Evolutionary conservation across 2,888 invertebrate genomes (phyloP), one percentile per base, ranked within the genome.

Genomic region (Bellardia bayeri): DNA sequence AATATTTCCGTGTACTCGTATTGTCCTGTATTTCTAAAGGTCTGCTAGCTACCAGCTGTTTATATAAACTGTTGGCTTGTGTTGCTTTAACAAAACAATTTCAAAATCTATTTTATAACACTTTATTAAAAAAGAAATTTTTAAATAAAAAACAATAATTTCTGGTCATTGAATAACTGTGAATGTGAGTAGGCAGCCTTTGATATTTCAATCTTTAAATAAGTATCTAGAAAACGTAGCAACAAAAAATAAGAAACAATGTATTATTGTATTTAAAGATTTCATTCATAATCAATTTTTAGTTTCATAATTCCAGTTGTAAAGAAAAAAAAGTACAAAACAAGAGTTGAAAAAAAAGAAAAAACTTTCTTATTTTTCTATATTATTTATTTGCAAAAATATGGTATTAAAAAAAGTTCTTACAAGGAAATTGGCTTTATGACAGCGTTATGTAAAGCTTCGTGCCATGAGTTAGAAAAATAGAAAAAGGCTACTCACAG

Each of bases 281-380:
- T 61, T 45, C 13, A 69, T 58, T 58, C 79, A 69, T 69, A 79
- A 79, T 9, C 58, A 79, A 40, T 79, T 79, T 56, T 49, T 23
- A 33, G 37, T 69, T 79, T 49, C 37, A 61, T 69, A 79, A 79
- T 42, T 56, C 45, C 14, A 56, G 33, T 7, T 56, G 33, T 9
- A 16, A 7, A 56, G 3, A 14, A 42, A 56, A 63, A 56, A 56
- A 56, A 56, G 23, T 2, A 3, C 0, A 13, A 4, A 45, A 45
- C 45, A 45, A 45, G 13, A 45, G 45, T n/a, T n/a, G 49, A 37
- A 63, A 13, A 8, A 37, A 23, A 23, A 37, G 37, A 37, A 40
- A 78, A 68, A 42, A 56, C 6, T 68, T 78, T 1, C 6, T 11
- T 1, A 30, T 49, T 37, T 45, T 45, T 45, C 1, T 45, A 45